phyloP scores from a whole-genome alignment of 2,113 vertebrate genomes.

The Athene cunicularia region DNA sequence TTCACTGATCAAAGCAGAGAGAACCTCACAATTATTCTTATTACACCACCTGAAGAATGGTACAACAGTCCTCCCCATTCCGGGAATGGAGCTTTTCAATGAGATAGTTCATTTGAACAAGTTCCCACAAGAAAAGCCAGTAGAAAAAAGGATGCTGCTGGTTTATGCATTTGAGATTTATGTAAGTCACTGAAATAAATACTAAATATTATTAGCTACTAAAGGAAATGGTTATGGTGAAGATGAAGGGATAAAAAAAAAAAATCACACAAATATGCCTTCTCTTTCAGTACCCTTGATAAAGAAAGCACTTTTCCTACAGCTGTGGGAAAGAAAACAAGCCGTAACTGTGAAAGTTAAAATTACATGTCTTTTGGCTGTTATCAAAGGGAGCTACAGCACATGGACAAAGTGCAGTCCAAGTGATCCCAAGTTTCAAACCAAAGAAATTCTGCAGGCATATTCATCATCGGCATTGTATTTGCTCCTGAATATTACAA shows the following conservation, averaged over 20 bases:
- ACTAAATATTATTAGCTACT: constrained; percentile 55
- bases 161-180: constrained; percentile 41
- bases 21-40: background rate
- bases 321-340: constrained; percentile 60
- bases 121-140: constrained; percentile 44
- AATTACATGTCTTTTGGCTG: constrained; percentile 4
- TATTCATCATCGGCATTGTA: background rate
- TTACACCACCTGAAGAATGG: background rate
- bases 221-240: constrained; percentile 10
- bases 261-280: background rate
- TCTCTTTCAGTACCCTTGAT: background rate
- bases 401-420: constrained; percentile 1
- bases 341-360: background rate
- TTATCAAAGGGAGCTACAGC: constrained; percentile 2
- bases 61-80: background rate
- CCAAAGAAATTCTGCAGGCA: constrained; percentile 1
- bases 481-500: background rate
- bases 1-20: background rate
- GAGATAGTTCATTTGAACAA: constrained; percentile 20
- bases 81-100: background rate
- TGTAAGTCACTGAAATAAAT: constrained; percentile 36
- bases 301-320: constrained; percentile 35
- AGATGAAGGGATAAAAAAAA: background rate
- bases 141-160: constrained; percentile 23
- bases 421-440: constrained; percentile 6